phyloP scores from a whole-genome alignment of 1,140 invertebrate species.

The Formica exsecta region DNA sequence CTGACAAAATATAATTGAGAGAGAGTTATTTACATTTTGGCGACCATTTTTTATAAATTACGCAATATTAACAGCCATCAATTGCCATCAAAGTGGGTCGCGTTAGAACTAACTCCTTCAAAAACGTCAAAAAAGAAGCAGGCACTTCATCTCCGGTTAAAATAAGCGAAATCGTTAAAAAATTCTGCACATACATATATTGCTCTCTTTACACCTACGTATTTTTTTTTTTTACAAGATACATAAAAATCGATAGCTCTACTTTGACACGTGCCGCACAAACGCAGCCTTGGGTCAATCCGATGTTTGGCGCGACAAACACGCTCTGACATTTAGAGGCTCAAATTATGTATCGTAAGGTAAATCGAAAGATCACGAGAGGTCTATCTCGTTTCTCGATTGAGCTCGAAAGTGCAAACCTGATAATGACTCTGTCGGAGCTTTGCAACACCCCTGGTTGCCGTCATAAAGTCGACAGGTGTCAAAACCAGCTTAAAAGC shows the following conservation, averaged over 20 bases:
- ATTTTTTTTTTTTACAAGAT: not conserved
- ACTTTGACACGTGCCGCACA: not conserved
- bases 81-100: not conserved
- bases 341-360: conserved; percentile 35
- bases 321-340: conserved; percentile 28
- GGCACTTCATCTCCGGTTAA: not conserved
- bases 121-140: conserved; percentile 25
- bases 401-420: not conserved
- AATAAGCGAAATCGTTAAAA: not conserved
- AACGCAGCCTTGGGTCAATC: not conserved
- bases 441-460: conserved; percentile 26
- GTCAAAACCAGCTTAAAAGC: conserved; percentile 48
- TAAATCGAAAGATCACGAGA: conserved; percentile 32
- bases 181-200: no score
- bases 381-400: not conserved
- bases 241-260: conserved; percentile 7
- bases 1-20: not conserved
- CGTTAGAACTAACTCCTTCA: not conserved
- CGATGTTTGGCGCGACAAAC: not conserved
- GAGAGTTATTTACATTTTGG: not conserved
- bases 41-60: not conserved
- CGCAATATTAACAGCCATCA: not conserved
- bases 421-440: conserved; percentile 6
- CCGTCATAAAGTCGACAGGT: conserved; percentile 49
- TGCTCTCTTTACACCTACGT: not conserved